Evolutionary conservation across 2,888 invertebrate genomes (phyloP).

Genomic region (Masnerella sp.): DNA sequence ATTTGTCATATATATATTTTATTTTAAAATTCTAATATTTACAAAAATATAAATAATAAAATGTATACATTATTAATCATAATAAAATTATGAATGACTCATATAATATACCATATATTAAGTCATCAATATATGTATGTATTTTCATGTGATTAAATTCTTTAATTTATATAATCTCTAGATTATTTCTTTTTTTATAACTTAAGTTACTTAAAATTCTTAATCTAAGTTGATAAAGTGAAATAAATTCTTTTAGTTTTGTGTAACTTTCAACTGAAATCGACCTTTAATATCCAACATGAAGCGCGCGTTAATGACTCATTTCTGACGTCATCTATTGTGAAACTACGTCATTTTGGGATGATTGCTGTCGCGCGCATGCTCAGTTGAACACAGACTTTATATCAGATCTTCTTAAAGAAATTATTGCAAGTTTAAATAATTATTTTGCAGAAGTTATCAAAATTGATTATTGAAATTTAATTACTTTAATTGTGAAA

Average conservation of each 20-base stretch:
- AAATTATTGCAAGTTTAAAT: too few species aligned
- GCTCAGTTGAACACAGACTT: background rate
- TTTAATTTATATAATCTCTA: background rate
- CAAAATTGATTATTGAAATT: too few species aligned
- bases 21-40: background rate
- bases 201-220: slow-evolving; percentile 1
- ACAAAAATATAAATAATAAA: background rate
- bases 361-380: slow-evolving; percentile 20
- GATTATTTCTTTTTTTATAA: background rate
- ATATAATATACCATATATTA: too few species aligned
- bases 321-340: slow-evolving; percentile 42
- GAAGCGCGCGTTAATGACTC: slow-evolving; percentile 42
- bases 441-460: too few species aligned
- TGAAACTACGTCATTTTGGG: slow-evolving; percentile 48
- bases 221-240: slow-evolving; percentile 21
- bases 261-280: slow-evolving; percentile 20
- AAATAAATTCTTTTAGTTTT: slow-evolving; percentile 34
- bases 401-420: too few species aligned
- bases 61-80: background rate
- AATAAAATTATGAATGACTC: background rate
- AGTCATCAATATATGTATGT: too few species aligned
- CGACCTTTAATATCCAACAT: slow-evolving; percentile 37
- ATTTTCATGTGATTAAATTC: too few species aligned
- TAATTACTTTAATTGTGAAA: too few species aligned
- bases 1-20: background rate